A percentile compares a stretch with the other conserved stretches of the same genome.
Evolutionary conservation across 2,113 vertebrate species (phyloP).

Genomic region (Notarius lentiginosus): DNA sequence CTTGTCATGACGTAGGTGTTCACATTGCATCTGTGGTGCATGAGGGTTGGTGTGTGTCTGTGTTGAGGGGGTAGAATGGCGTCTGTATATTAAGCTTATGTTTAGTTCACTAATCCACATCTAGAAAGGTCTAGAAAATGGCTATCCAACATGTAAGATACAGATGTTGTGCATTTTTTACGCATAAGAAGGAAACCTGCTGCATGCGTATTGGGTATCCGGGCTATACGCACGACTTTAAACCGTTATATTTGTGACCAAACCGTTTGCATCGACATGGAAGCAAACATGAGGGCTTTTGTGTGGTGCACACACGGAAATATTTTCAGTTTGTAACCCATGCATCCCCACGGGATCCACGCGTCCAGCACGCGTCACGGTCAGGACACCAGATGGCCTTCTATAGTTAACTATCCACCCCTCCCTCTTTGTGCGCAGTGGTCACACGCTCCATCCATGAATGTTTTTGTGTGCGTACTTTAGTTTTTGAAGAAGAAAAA

Average conservation of each 20-base stretch:
- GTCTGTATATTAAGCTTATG: slow-evolving; percentile 14
- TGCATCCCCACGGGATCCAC: slow-evolving; percentile 69
- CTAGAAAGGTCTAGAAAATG: background rate
- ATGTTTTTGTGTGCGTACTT: slow-evolving; percentile 29
- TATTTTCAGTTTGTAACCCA: slow-evolving; percentile 49
- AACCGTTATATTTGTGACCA: background rate
- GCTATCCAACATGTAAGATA: background rate
- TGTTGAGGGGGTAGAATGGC: background rate
- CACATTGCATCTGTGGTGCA: slow-evolving; percentile 48
- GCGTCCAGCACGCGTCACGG: slow-evolving; percentile 76
- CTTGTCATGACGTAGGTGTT: slow-evolving; percentile 37
- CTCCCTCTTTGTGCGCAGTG: slow-evolving; percentile 13
- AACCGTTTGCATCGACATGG: background rate
- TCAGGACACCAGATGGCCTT: slow-evolving; percentile 66
- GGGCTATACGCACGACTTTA: background rate
- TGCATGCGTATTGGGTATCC: background rate
- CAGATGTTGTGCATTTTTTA: background rate
- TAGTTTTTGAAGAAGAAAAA: slow-evolving; percentile 42
- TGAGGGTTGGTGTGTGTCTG: slow-evolving; percentile 10
- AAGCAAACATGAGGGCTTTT: background rate
- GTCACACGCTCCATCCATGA: slow-evolving; percentile 27
- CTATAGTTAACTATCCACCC: slow-evolving; percentile 49
- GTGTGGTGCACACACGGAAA: background rate
- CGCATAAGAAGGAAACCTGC: background rate
- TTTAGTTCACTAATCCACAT: background rate